Conservation (phyloP, 2,888 invertebrate genomes). For the Hirtodrosophila alboralis region DNA sequence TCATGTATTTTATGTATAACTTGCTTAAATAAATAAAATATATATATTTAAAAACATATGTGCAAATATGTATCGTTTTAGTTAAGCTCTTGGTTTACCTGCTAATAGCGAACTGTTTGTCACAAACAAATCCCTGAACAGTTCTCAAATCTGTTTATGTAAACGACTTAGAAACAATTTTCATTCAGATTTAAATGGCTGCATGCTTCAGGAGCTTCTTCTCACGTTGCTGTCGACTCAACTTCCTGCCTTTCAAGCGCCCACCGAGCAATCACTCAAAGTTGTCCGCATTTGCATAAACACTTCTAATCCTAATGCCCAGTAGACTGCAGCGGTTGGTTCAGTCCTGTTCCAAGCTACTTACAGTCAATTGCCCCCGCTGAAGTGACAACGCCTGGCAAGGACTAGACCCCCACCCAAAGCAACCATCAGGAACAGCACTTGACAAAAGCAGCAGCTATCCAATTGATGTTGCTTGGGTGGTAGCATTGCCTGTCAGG, state of each 20-base stretch:
- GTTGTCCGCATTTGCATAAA: slow-evolving; percentile 74
- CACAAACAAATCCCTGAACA: neutral
- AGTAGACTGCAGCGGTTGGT: slow-evolving; percentile 56
- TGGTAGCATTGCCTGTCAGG: slow-evolving; percentile 30
- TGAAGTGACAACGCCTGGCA: slow-evolving; percentile 48
- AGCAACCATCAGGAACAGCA: slow-evolving; percentile 26
- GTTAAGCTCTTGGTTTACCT: too few species aligned
- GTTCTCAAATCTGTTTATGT: slow-evolving; percentile 19
- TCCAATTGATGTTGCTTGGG: slow-evolving; percentile 48
- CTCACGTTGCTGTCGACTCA: slow-evolving; percentile 23
- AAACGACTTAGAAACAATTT: slow-evolving; percentile 48
- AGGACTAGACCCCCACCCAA: slow-evolving; percentile 11
- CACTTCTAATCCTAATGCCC: slow-evolving; percentile 74
- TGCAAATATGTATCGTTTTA: too few species aligned
- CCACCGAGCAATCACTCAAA: slow-evolving; percentile 65
- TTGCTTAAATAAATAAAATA: too few species aligned
- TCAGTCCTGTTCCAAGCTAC: slow-evolving; percentile 48
- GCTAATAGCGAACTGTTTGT: neutral
- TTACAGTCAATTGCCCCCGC: slow-evolving; percentile 65
- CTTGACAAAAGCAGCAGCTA: slow-evolving; percentile 37
- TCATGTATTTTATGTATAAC: too few species aligned
- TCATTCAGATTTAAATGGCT: slow-evolving; percentile 41
- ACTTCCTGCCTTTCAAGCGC: slow-evolving; percentile 29
- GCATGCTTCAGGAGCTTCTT: slow-evolving; percentile 17
- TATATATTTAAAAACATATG: too few species aligned